A percentile compares a stretch with the other conserved stretches of the same genome.
Conservation (phyloP, 2,113 vertebrate genomes). For the Anoura caudifer region DNA sequence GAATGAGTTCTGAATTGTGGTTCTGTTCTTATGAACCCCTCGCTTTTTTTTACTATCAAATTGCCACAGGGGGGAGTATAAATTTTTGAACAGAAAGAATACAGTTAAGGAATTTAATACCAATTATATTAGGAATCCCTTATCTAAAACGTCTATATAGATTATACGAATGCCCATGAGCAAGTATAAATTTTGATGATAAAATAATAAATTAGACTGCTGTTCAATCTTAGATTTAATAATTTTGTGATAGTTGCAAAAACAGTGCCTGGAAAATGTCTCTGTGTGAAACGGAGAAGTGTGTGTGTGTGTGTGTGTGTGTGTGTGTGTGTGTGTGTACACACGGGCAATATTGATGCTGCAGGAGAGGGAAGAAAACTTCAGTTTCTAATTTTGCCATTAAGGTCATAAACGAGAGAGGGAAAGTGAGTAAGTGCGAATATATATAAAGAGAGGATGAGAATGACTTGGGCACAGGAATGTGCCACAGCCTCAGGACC, state of each 20-base stretch:
- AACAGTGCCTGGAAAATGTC: neutral
- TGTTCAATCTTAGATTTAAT: neutral
- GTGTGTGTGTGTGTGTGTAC: fast-evolving
- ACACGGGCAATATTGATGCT: neutral
- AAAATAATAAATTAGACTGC: neutral
- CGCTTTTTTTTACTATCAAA: slow-evolving; percentile 27
- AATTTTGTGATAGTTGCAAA: neutral
- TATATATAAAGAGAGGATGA: neutral
- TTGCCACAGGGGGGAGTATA: slow-evolving; percentile 78
- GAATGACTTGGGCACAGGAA: neutral
- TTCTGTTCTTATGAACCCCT: neutral
- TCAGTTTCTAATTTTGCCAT: slow-evolving; percentile 22
- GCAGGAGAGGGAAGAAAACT: neutral
- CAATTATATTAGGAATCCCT: neutral
- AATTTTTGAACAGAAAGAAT: slow-evolving; percentile 63
- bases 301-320: too few relatives aligned
- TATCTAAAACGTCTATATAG: neutral
- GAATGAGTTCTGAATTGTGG: slow-evolving; percentile 38
- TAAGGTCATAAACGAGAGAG: neutral
- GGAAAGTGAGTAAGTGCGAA: neutral
- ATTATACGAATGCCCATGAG: neutral
- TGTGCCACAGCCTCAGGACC: neutral
- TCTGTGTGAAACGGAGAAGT: neutral
- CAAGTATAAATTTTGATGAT: slow-evolving; percentile 11
- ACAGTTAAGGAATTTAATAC: slow-evolving; percentile 24